Evolutionary conservation across 2,888 invertebrate genomes (phyloP), one percentile per base, ranked within the genome.

Genomic region (Drosophila limbata): DNA sequence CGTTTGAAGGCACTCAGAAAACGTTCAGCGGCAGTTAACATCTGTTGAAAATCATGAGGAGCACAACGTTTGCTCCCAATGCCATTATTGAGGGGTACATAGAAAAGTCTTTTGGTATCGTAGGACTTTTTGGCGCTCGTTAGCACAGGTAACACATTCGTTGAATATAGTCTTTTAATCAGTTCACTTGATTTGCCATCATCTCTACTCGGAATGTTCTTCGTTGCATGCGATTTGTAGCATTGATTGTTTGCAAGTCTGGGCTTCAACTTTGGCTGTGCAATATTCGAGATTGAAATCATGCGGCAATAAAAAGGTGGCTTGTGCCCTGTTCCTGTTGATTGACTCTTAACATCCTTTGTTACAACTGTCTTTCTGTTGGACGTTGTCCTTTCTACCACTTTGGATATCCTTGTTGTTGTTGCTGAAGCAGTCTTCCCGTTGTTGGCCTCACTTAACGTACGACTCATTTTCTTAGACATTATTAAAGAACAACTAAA

Each of bases 1-100:
- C 28, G 10, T 11, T 4, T 1, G 8, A 31, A 13, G 9, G 21
- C 48, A 19, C 4, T 35, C 2, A 0, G 8, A 50, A 17, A 25
- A 13, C 57, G 57, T 4, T 47, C 47, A 8, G 45, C 57, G 57
- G 45, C 45, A 1, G 56, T 33, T 11, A 28, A 15, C 8, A 57
- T 2, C 25, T 6, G 25, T 21, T 57, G 57, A 17, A 57, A 57
- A 35, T 57, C 57, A 17, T 57, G 57, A 8, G 57, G 45, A 15
- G 21, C 13, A 21, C 19, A 56, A 10, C 44, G 55, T 35, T 44
- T 44, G 33, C 44, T 11, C 6, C 21, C 19, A 19, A 2, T 19
- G 8, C 15, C 37, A 35, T 3, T 11, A 10, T 35, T n/a, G 11
- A 37, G 17, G 0, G 57, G 4, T 9, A 57, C 47, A 57, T 13